These are phyloP conservation scores for Cenopis cana DNA, from an alignment of 2,888 invertebrate species.

Conservation along the genomic window DNA sequence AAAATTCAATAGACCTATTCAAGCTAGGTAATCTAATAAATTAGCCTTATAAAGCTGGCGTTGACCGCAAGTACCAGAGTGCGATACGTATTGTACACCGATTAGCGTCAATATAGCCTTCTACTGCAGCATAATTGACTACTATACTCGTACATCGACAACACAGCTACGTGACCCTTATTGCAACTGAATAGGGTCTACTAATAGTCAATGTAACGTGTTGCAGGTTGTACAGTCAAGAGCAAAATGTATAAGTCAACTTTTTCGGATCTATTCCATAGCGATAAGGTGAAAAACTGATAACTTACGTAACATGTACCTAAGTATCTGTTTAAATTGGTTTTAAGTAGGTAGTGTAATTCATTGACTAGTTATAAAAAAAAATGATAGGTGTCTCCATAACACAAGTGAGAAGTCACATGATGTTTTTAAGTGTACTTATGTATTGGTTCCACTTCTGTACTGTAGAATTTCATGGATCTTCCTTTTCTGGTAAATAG, in stretches of 20 bases:
- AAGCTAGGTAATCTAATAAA: conserved; percentile 17
- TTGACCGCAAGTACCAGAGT: conserved; percentile 13
- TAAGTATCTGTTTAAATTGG: no score
- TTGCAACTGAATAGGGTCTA: no score
- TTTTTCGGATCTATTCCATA: no score
- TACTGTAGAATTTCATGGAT: neutral
- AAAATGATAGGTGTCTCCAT: neutral
- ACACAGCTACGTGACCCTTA: no score
- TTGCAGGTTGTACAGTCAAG: no score
- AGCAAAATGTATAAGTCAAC: no score
- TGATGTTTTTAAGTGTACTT: neutral
- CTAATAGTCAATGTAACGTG: no score
- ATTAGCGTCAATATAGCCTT: conserved; percentile 34
- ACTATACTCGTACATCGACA: neutral
- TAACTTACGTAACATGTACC: neutral
- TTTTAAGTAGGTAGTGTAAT: neutral
- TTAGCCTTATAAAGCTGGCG: conserved; percentile 13
- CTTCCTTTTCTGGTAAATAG: neutral
- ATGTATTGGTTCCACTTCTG: no score
- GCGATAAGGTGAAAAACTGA: no score
- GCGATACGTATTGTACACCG: conserved; percentile 33
- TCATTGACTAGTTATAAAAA: conserved; percentile 6
- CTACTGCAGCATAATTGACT: conserved; percentile 3
- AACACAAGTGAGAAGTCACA: neutral
- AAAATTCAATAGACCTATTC: conserved; percentile 10